These are phyloP conservation scores for Pseudochirops cupreus DNA, from an alignment of 2,797 vertebrate species.

Conservation along the genomic window DNA sequence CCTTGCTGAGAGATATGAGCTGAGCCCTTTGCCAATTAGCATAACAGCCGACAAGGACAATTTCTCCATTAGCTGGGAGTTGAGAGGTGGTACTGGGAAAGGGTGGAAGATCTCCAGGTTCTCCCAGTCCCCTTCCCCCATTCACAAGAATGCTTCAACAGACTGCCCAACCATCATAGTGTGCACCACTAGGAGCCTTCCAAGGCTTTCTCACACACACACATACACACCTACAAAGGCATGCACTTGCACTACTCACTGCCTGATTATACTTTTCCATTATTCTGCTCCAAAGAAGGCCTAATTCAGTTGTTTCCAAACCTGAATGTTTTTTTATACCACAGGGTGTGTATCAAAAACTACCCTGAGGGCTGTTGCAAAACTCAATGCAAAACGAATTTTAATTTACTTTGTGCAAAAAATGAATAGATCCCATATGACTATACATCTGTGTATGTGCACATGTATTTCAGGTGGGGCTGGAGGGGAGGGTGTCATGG, in stretches of 20 bases:
- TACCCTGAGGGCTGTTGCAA: background rate
- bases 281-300: background rate
- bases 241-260: background rate
- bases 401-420: background rate
- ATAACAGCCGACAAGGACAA: background rate
- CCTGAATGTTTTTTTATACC: conserved; percentile 5
- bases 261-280: background rate
- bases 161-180: background rate
- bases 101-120: background rate
- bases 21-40: background rate
- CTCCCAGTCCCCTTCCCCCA: background rate
- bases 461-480: background rate
- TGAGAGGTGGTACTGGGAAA: conserved; percentile 3
- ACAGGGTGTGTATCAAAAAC: background rate
- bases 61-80: background rate
- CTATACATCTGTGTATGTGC: background rate
- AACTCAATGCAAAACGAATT: background rate
- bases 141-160: background rate
- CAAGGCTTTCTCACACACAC: background rate
- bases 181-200: background rate
- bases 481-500: background rate
- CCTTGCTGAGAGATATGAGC: background rate
- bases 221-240: background rate
- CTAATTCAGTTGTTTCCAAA: conserved; percentile 26
- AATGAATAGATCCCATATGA: background rate